phyloP scores from a whole-genome alignment of 2,113 vertebrate genomes.

The Burhinus oedicnemus region DNA sequence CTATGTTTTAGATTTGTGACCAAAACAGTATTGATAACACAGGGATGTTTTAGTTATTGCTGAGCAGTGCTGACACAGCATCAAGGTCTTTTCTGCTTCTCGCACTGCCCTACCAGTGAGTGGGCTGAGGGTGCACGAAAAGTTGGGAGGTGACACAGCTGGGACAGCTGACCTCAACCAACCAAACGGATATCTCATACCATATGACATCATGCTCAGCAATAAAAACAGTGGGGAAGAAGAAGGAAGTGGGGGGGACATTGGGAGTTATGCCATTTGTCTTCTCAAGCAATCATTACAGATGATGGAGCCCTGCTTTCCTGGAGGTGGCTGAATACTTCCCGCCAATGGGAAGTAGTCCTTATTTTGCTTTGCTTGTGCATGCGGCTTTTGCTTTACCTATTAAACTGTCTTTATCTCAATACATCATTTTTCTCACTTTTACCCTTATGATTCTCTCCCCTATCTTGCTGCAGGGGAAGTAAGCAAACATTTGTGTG shows the following conservation, averaged over 20 bases:
- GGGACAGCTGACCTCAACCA: neutral
- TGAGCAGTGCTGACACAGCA: neutral
- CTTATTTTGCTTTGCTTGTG: neutral
- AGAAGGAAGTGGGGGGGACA: fast-evolving
- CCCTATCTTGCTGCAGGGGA: fast-evolving
- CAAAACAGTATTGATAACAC: neutral
- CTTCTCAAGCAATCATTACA: neutral
- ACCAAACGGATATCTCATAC: neutral
- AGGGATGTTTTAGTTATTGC: neutral
- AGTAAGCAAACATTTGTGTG: neutral
- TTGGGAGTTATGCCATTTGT: neutral
- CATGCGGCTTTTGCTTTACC: neutral
- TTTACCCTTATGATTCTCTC: neutral
- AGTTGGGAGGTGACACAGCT: neutral
- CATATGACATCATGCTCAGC: too few species aligned
- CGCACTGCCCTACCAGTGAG: fast-evolving
- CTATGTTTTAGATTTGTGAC: neutral
- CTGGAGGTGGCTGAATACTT: neutral
- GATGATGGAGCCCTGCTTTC: neutral
- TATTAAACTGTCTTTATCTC: neutral
- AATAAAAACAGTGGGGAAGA: neutral
- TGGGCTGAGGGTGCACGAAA: too few species aligned
- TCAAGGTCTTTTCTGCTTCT: neutral
- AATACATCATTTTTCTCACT: neutral
- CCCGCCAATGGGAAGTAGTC: fast-evolving